Percentiles rank a stretch among this genome's conserved stretches.
Evolutionary conservation across 2,113 vertebrate genomes (phyloP).

Genomic region (Zosterops hypoxanthus): DNA sequence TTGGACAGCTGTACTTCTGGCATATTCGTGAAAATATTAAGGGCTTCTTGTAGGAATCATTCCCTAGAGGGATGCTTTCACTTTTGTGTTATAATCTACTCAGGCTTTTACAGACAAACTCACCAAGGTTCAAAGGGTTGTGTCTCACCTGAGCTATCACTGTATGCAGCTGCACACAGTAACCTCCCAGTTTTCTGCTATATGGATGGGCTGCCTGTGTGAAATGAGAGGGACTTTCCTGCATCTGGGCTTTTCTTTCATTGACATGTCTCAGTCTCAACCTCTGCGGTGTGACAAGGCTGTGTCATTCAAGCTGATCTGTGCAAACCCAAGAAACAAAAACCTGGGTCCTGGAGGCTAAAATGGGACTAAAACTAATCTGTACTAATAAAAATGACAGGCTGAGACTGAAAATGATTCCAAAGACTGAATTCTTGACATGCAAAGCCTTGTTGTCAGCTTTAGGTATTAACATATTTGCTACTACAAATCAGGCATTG

Average conservation of each 20-base stretch:
- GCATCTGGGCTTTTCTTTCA: background rate
- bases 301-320: background rate
- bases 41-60: background rate
- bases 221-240: background rate
- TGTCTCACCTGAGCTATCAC: background rate
- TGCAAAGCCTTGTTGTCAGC: background rate
- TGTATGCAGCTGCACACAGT: background rate
- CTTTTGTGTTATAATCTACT: background rate
- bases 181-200: background rate
- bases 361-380: background rate
- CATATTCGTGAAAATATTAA: background rate
- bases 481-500: background rate
- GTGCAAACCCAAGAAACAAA: background rate
- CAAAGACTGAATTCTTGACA: background rate
- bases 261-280: background rate
- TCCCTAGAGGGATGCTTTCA: background rate
- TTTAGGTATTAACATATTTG: background rate
- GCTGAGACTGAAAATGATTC: background rate
- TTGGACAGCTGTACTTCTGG: background rate
- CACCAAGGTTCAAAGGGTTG: background rate
- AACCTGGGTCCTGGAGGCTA: background rate
- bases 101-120: background rate
- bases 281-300: rapidly evolving
- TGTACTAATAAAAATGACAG: background rate
- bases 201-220: background rate